These are phyloP conservation scores for Gymnodraco acuticeps DNA, from an alignment of 2,797 vertebrate species.

Conservation along the genomic window DNA sequence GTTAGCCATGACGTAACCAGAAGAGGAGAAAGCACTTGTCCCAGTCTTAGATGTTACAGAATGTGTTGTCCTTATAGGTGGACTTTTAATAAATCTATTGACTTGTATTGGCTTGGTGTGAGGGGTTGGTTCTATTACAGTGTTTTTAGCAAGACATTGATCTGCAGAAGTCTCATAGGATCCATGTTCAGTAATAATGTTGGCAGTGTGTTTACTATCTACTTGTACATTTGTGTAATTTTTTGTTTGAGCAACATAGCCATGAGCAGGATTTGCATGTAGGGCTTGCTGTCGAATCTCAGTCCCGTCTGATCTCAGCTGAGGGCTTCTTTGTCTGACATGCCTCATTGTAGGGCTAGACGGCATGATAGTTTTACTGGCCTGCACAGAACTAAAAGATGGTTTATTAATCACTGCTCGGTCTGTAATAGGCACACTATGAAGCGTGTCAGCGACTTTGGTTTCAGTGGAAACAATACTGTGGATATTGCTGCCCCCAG, in stretches of 20 bases:
- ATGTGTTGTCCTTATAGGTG: conserved; percentile 34
- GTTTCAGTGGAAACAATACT: conserved; percentile 22
- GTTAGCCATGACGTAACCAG: conserved; percentile 12
- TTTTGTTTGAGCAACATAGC: conserved; percentile 18
- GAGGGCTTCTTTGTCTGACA: conserved; percentile 52
- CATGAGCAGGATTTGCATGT: conserved; percentile 26
- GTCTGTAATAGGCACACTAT: conserved; percentile 19
- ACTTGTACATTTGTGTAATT: conserved; percentile 17
- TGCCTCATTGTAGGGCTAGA: conserved; percentile 53
- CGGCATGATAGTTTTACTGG: conserved; percentile 17
- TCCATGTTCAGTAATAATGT: conserved; percentile 5
- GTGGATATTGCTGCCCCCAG: conserved; percentile 7
- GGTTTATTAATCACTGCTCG: conserved; percentile 19
- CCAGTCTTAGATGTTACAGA: conserved; percentile 26
- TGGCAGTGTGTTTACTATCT: conserved; percentile 21
- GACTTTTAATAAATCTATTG: conserved; percentile 38
- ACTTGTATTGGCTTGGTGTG: conserved; percentile 18
- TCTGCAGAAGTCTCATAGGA: conserved; percentile 16
- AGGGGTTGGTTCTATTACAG: conserved; percentile 37
- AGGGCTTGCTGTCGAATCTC: conserved; percentile 26
- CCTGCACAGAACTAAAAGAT: conserved; percentile 8
- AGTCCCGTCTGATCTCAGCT: conserved; percentile 41
- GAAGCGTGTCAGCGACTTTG: conserved; percentile 13
- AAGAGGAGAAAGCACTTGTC: conserved; percentile 11
- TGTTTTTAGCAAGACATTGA: conserved; percentile 26